phyloP scores from a whole-genome alignment of 2,888 invertebrate genomes.

The Nomada ruficornis region DNA sequence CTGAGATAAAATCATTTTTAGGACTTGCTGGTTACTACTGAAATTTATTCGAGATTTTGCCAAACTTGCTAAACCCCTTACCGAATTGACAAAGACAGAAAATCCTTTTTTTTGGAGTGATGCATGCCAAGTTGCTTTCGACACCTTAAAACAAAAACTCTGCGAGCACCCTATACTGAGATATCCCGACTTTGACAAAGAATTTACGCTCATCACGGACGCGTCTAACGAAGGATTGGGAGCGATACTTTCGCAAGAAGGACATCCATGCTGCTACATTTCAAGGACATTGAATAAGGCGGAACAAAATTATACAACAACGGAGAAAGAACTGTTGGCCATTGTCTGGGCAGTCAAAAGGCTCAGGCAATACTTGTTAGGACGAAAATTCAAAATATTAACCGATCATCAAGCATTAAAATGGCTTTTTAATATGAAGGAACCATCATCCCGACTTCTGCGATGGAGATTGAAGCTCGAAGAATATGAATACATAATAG shows the following conservation, averaged over 20 bases:
- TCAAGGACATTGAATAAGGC: neutral
- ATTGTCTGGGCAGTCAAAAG: neutral
- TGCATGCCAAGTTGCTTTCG: too few species aligned
- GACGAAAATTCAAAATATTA: neutral
- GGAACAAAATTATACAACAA: neutral
- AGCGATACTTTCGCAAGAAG: neutral
- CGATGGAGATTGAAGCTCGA: neutral
- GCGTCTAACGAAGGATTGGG: neutral
- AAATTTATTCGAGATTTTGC: too few species aligned
- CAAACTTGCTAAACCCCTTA: too few species aligned
- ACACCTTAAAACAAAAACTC: too few species aligned
- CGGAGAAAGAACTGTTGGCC: neutral
- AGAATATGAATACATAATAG: conserved; percentile 6
- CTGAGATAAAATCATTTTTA: too few species aligned
- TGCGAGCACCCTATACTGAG: neutral
- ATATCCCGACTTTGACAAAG: neutral
- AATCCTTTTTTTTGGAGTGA: too few species aligned
- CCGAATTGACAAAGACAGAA: too few species aligned
- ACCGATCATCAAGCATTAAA: neutral
- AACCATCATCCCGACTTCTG: neutral
- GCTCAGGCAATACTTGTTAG: neutral
- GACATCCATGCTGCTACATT: neutral
- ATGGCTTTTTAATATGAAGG: conserved; percentile 7
- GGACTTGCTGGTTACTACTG: too few species aligned
- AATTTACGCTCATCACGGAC: neutral